Conservation (phyloP, 2,797 vertebrate genomes). For the Oreonectes daqikongensis region DNA sequence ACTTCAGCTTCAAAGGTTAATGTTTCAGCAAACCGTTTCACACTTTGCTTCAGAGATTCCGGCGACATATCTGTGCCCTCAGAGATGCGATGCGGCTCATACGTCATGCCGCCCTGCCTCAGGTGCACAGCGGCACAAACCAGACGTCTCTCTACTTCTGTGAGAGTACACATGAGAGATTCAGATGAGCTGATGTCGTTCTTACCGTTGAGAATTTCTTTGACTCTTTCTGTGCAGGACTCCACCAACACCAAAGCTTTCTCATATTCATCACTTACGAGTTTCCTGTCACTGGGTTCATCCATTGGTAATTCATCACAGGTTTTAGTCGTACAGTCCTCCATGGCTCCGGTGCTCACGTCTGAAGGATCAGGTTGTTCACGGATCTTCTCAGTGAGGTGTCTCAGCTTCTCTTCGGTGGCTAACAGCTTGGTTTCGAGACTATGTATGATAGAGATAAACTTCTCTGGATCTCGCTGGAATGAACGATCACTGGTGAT, state of each 20-base stretch:
- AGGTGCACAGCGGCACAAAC: slow-evolving; percentile 73
- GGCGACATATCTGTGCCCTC: background rate
- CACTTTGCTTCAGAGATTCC: slow-evolving; percentile 69
- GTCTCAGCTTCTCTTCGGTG: slow-evolving; percentile 91
- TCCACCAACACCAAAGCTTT: slow-evolving; percentile 85
- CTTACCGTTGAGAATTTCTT: slow-evolving; percentile 72
- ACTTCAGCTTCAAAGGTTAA: slow-evolving; percentile 87
- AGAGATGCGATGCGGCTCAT: slow-evolving; percentile 58
- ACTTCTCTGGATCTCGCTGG: slow-evolving; percentile 84
- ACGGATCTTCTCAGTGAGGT: slow-evolving; percentile 84
- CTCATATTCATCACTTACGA: slow-evolving; percentile 74
- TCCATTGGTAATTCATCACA: slow-evolving; percentile 66
- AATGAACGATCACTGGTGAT: slow-evolving; percentile 73
- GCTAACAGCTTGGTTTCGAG: slow-evolving; percentile 89
- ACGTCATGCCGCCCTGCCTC: slow-evolving; percentile 64
- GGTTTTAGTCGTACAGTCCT: slow-evolving; percentile 73
- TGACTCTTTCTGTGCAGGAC: slow-evolving; percentile 82
- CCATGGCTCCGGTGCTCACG: slow-evolving; percentile 70
- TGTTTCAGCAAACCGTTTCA: slow-evolving; percentile 83
- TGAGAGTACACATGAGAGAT: slow-evolving; percentile 69
- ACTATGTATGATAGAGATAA: slow-evolving; percentile 89
- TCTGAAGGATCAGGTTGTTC: slow-evolving; percentile 76
- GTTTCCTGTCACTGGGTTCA: slow-evolving; percentile 57
- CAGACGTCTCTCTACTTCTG: slow-evolving; percentile 74
- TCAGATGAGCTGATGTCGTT: slow-evolving; percentile 61